A percentile compares a stretch with the other conserved stretches of the same genome.
These are phyloP conservation scores for Macquaria ambigua DNA, from an alignment of 2,113 vertebrate genomes.

Conservation along the genomic window DNA sequence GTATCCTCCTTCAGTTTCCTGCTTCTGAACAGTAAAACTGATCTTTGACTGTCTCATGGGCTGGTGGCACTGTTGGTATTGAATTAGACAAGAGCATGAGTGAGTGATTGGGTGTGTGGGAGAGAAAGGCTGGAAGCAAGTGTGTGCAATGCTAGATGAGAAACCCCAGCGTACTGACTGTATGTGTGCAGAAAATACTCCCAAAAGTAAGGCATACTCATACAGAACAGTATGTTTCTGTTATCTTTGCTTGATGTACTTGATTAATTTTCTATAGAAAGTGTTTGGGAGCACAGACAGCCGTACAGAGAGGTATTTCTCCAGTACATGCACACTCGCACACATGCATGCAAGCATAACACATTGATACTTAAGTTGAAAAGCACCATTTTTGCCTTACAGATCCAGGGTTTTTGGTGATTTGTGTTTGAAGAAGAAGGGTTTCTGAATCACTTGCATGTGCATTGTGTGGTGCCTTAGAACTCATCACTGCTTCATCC, in stretches of 20 bases:
- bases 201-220: background rate
- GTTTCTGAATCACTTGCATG: conserved; percentile 56
- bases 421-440: background rate
- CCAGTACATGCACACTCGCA: conserved; percentile 27
- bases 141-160: conserved; percentile 25
- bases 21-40: conserved; percentile 53
- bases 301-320: conserved; percentile 22
- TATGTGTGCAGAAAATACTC: background rate
- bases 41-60: conserved; percentile 60
- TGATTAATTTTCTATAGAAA: background rate
- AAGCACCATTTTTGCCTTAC: background rate
- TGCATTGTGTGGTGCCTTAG: conserved; percentile 16
- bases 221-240: background rate
- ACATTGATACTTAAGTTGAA: background rate
- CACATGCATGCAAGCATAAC: conserved; percentile 37
- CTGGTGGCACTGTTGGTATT: conserved; percentile 58
- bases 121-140: conserved; percentile 25
- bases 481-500: conserved; percentile 46
- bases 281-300: conserved; percentile 13
- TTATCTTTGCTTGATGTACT: conserved; percentile 1
- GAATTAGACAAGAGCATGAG: conserved; percentile 42
- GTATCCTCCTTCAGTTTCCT: conserved; percentile 55
- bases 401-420: background rate
- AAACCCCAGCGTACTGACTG: conserved; percentile 10
- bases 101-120: conserved; percentile 43